A percentile compares a stretch with the other conserved stretches of the same genome.
Evolutionary conservation across 2,797 vertebrate genomes (phyloP).

Genomic region (Epinephelus coioides): DNA sequence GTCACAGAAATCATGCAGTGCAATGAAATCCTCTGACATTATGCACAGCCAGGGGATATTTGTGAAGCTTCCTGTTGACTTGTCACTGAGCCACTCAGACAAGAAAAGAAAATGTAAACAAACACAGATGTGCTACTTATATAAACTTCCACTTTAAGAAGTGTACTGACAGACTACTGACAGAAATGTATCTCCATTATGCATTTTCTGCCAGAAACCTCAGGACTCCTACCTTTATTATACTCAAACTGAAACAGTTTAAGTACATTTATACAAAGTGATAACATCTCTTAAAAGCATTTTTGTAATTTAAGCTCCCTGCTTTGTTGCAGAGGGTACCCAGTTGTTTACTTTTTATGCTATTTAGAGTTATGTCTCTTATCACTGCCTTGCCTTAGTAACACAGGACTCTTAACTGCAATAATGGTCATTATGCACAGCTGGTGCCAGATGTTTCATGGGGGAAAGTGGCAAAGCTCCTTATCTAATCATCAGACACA

Average conservation of each 20-base stretch:
- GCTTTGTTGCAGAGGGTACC: not conserved
- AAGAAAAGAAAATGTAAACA: not conserved
- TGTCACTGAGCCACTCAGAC: not conserved
- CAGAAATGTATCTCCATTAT: too few relatives aligned
- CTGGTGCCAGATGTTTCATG: conserved; percentile 20
- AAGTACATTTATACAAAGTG: not conserved
- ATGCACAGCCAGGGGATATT: not conserved
- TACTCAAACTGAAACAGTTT: not conserved
- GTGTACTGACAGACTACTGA: too few relatives aligned
- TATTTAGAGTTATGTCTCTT: not conserved
- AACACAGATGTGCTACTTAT: not conserved
- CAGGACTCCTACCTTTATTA: not conserved
- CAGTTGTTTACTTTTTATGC: not conserved
- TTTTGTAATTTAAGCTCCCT: not conserved
- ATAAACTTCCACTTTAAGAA: not conserved
- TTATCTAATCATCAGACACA: too few relatives aligned
- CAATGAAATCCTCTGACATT: not conserved
- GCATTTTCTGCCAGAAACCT: not conserved
- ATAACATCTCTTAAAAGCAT: not conserved
- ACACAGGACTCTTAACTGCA: not conserved
- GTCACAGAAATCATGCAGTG: not conserved
- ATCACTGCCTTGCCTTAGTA: not conserved
- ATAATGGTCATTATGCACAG: not conserved
- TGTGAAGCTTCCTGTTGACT: not conserved
- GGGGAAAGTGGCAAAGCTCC: not conserved